Evolutionary conservation across 2,797 vertebrate species (phyloP).

Genomic region (Tolypeutes matacus): DNA sequence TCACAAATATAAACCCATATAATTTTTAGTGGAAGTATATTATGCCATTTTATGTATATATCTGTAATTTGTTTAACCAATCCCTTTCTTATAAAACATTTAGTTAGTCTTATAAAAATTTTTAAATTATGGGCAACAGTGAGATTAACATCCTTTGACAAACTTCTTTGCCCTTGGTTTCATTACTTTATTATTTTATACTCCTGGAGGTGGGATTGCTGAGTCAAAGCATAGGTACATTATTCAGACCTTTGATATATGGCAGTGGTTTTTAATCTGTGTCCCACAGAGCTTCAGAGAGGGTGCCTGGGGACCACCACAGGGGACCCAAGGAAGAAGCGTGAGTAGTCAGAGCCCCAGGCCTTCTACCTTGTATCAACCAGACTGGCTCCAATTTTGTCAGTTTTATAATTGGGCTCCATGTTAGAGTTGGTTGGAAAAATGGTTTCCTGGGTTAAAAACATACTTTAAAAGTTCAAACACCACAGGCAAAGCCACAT

Average conservation of each 20-base stretch:
- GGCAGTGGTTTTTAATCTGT: background rate
- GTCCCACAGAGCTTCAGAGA: background rate
- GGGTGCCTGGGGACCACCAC: background rate
- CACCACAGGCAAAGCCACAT: background rate
- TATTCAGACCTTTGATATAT: background rate
- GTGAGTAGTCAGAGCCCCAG: background rate
- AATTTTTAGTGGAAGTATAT: background rate
- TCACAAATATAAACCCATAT: background rate
- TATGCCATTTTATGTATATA: background rate
- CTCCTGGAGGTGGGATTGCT: background rate
- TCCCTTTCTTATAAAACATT: constrained; percentile 4
- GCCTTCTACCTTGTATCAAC: background rate
- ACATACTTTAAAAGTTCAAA: background rate
- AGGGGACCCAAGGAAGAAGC: fast-evolving
- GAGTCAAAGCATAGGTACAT: background rate
- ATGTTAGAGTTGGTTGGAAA: background rate
- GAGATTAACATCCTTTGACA: background rate
- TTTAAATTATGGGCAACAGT: background rate
- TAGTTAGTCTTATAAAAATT: constrained; percentile 16
- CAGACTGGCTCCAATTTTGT: background rate
- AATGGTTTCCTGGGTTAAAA: background rate
- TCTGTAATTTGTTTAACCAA: background rate
- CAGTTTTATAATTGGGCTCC: background rate
- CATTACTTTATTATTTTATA: background rate
- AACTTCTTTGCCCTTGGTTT: background rate